Evolutionary conservation across 2,888 invertebrate genomes (phyloP).

Genomic region (Gymnocheta viridis): DNA sequence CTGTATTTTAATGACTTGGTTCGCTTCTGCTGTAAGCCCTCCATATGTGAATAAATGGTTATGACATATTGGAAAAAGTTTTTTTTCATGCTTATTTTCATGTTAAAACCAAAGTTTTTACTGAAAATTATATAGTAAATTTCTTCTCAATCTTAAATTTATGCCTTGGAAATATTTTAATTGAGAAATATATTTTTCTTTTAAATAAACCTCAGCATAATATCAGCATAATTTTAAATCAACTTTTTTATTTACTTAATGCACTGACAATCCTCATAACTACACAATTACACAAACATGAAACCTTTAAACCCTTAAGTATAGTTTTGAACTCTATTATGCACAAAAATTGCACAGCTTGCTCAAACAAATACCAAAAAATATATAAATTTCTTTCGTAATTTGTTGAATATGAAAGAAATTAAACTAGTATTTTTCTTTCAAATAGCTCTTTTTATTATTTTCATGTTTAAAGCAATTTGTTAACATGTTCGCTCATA

Average conservation of each 20-base stretch:
- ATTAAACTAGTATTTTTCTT: constrained; percentile 33
- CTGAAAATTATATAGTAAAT: no score
- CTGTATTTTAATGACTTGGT: no score
- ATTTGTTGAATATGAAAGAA: constrained; percentile 50
- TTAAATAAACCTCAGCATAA: constrained; percentile 9
- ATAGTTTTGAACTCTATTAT: constrained; percentile 2
- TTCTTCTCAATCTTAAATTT: no score
- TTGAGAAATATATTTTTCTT: not conserved
- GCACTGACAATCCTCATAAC: not conserved
- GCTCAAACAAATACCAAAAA: constrained; percentile 4
- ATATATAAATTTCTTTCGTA: constrained; percentile 39
- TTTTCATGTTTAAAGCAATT: constrained; percentile 48
- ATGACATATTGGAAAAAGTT: no score
- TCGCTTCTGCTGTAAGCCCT: no score
- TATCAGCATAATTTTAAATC: constrained; percentile 33
- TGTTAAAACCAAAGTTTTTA: no score
- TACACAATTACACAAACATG: not conserved
- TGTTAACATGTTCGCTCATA: constrained; percentile 54
- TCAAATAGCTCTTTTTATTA: constrained; percentile 14
- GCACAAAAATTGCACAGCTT: not conserved
- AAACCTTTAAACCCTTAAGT: constrained; percentile 8
- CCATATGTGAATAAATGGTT: no score
- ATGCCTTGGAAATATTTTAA: no score
- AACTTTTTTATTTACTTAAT: constrained; percentile 31
- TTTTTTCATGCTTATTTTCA: no score